Evolutionary conservation across 2,888 invertebrate species (phyloP), one percentile per base, ranked within the genome.

Genomic region (Drosophila stalkeri): DNA sequence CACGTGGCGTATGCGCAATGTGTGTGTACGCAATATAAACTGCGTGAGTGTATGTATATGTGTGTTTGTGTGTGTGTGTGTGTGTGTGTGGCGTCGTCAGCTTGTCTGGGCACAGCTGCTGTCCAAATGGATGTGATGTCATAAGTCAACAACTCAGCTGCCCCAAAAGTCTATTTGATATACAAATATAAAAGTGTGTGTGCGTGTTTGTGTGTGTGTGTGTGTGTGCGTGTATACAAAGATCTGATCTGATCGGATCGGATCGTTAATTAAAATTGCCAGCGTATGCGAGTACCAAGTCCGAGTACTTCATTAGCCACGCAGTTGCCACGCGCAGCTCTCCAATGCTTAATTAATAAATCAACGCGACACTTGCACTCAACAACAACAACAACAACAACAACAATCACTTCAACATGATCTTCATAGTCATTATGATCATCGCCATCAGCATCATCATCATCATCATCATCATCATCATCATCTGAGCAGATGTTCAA

Each of bases 361-460:
- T 91, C 91, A 91, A 91, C 91, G 89, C 90, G 91, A 90, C 92
- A 91, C 91, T 90, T 90, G 85, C 87, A 80, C 86, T 89, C 86
- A 75, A 72, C 82, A 77, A 80, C 88, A 86, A 80, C 80, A 79
- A 9, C 67, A 54, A 5, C 62, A 55, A 41, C 43, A 44, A 11
- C 67, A 57, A 6, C 63, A 54, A 3, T 37, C 52, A 18, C 64
- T 54, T 47, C 64, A 65, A 27, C 49, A 61, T 33, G 71, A 63
- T 67, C 69, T 67, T 57, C 60, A 71, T 54, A 60, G 43, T 44
- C 47, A 46, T 20, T 44, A 63, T 33, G 18, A 44, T 12, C 44
- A 60, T 37, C n/a, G n/a, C n/a, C n/a, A n/a, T n/a, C n/a, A n/a
- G n/a, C n/a, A n/a, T n/a, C n/a, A 46, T 46, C 12, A 23, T 14